Conservation (phyloP, 2,797 vertebrate species). For the Sarcophilus harrisii region DNA sequence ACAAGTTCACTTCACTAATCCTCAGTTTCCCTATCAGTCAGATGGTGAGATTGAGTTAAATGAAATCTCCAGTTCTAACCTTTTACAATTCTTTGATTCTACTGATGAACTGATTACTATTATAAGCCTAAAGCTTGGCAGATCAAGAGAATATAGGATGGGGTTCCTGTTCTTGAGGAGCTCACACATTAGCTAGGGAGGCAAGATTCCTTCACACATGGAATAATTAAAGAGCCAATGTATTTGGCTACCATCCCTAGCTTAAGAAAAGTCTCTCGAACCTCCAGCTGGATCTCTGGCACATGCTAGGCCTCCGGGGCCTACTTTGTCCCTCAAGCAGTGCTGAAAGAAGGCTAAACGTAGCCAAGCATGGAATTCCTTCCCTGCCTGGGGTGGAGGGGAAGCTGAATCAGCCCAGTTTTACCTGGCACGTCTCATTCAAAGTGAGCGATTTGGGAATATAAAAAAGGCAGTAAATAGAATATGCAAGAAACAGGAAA, state of each 20-base stretch:
- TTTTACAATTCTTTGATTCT: background rate
- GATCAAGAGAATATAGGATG: background rate
- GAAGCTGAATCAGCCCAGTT: conserved; percentile 4
- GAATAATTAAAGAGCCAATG: background rate
- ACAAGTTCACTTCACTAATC: background rate
- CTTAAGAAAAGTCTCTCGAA: background rate
- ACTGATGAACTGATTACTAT: background rate
- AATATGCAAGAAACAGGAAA: conserved; percentile 78
- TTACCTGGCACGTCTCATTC: conserved; percentile 51
- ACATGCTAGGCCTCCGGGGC: background rate
- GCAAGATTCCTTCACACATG: background rate
- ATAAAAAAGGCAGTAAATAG: conserved; percentile 21
- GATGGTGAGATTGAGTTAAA: background rate
- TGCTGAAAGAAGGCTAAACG: background rate
- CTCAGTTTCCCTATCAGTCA: background rate
- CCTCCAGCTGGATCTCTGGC: background rate
- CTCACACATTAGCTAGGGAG: background rate
- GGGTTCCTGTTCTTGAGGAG: background rate
- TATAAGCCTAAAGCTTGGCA: background rate
- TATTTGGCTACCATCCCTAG: background rate
- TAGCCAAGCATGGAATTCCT: background rate
- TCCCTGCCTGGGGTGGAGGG: background rate
- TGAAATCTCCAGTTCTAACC: background rate
- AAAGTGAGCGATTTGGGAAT: conserved; percentile 33
- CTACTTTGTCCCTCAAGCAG: background rate